These are phyloP conservation scores for Oreochromis spilurus DNA, from an alignment of 2,113 vertebrate species.

Conservation along the genomic window DNA sequence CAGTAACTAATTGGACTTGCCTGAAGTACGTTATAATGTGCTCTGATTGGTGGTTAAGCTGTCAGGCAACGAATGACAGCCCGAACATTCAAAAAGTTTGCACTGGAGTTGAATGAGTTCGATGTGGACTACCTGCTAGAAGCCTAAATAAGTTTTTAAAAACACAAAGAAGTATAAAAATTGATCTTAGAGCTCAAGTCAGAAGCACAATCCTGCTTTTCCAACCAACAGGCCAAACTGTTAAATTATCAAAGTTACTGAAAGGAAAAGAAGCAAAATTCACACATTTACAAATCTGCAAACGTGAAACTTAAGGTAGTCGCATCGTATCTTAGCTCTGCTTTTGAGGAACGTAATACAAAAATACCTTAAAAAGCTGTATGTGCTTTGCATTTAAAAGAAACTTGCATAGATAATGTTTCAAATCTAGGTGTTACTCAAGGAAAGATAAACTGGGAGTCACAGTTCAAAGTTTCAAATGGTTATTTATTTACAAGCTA, in stretches of 20 bases:
- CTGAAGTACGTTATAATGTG: neutral
- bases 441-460: neutral
- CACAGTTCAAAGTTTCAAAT: neutral
- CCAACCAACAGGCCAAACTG: accelerated
- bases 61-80: neutral
- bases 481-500: neutral
- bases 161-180: neutral
- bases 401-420: neutral
- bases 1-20: neutral
- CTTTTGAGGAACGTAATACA: neutral
- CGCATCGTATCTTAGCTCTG: neutral
- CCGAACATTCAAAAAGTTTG: neutral
- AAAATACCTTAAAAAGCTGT: neutral
- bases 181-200: neutral
- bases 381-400: neutral
- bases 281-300: neutral
- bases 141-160: neutral
- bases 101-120: neutral
- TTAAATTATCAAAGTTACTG: neutral
- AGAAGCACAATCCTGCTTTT: neutral
- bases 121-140: neutral
- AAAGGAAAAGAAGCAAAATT: neutral
- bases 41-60: neutral
- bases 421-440: accelerated
- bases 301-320: accelerated